phyloP scores from a whole-genome alignment of 2,113 vertebrate species.

The Himantopus leucocephalus region DNA sequence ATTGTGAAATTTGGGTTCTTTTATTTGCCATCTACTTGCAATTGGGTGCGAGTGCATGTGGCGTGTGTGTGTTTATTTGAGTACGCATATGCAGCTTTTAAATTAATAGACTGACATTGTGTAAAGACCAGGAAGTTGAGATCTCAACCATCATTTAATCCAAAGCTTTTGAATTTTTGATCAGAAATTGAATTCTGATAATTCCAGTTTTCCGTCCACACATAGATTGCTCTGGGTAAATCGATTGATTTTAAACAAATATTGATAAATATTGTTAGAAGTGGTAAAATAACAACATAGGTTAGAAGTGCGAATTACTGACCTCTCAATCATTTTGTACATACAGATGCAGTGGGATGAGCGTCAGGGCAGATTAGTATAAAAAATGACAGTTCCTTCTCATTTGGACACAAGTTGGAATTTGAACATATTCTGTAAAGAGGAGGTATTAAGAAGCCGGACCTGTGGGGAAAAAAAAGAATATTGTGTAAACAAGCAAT shows the following conservation, averaged over 20 bases:
- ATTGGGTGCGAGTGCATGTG: neutral
- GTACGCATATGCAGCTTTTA: conserved; percentile 5
- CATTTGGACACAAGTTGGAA: neutral
- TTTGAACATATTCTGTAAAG: conserved; percentile 14
- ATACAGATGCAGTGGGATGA: neutral
- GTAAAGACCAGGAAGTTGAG: neutral
- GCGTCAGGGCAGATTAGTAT: neutral
- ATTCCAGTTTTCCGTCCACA: neutral
- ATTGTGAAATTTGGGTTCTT: conserved; percentile 7
- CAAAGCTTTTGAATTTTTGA: conserved; percentile 14
- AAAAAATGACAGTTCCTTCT: neutral
- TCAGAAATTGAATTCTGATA: neutral
- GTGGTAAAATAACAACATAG: neutral
- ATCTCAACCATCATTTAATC: neutral
- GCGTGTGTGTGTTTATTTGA: neutral
- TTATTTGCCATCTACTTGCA: conserved; percentile 24
- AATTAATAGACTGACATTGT: conserved; percentile 5
- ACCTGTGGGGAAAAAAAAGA: neutral
- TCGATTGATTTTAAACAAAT: neutral
- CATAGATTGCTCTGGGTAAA: neutral
- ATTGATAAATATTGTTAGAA: neutral
- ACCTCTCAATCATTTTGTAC: neutral
- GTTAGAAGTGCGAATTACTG: neutral
- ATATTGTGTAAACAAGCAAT: neutral
- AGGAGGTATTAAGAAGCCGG: neutral